Evolutionary conservation across 2,797 vertebrate species (phyloP).

Genomic region (Artibeus jamaicensis): DNA sequence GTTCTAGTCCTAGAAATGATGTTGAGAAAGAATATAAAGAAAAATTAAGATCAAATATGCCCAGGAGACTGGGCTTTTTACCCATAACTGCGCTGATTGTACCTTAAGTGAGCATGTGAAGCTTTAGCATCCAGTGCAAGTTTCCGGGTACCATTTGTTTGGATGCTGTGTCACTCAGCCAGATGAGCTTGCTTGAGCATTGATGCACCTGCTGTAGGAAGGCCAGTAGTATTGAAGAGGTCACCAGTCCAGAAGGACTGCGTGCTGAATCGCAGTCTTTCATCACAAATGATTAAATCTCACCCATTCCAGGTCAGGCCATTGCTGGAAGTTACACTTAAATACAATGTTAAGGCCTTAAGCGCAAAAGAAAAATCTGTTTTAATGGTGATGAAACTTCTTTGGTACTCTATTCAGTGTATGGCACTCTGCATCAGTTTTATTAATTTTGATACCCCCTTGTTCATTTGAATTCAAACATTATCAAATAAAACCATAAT

Average conservation of each 20-base stretch:
- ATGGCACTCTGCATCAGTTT: neutral
- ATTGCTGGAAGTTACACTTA: neutral
- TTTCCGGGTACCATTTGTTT: neutral
- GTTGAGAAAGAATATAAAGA: neutral
- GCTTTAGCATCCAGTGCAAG: neutral
- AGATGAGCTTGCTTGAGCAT: neutral
- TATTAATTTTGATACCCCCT: neutral
- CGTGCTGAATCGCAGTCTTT: neutral
- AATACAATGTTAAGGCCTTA: neutral
- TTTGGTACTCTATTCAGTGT: neutral
- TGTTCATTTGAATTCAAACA: neutral
- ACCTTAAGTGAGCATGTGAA: neutral
- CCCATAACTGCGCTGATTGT: neutral
- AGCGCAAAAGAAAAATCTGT: neutral
- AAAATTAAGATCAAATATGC: neutral
- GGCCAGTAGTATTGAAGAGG: neutral
- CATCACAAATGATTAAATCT: neutral
- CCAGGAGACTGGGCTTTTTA: neutral
- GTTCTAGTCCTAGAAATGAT: neutral
- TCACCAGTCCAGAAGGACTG: neutral
- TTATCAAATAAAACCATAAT: conserved; percentile 14
- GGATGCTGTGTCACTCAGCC: neutral
- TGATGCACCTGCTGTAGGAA: neutral
- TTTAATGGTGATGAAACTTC: neutral
- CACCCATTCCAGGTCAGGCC: neutral